Conservation (phyloP, 2,888 invertebrate species). For the Rotaria sp. region DNA sequence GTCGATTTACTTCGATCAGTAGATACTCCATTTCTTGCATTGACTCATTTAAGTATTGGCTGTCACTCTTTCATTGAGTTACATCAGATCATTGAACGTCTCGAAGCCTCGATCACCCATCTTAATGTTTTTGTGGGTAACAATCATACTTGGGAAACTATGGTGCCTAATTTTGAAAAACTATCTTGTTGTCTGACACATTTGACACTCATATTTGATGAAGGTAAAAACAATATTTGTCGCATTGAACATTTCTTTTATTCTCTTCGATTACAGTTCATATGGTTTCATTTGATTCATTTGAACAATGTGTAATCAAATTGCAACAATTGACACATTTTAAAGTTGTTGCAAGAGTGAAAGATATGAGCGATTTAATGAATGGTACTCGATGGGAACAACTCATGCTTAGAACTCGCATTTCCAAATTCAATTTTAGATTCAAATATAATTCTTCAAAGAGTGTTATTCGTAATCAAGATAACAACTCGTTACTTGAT, state of each 20-base stretch:
- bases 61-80: neutral
- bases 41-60: neutral
- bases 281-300: neutral
- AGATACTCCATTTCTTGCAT: neutral
- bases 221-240: neutral
- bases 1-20: neutral
- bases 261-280: neutral
- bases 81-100: neutral
- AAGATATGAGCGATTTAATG: neutral
- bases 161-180: neutral
- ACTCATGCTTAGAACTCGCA: neutral
- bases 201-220: neutral
- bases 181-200: neutral
- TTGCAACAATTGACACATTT: neutral
- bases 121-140: neutral
- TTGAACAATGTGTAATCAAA: neutral
- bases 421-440: neutral
- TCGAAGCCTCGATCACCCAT: neutral
- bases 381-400: neutral
- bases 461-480: neutral
- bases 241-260: neutral
- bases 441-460: neutral
- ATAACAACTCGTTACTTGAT: neutral
- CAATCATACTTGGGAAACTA: too few relatives aligned
- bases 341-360: neutral